Conservation (phyloP, 2,888 invertebrate genomes). For the Rhyacophila evoluta region DNA sequence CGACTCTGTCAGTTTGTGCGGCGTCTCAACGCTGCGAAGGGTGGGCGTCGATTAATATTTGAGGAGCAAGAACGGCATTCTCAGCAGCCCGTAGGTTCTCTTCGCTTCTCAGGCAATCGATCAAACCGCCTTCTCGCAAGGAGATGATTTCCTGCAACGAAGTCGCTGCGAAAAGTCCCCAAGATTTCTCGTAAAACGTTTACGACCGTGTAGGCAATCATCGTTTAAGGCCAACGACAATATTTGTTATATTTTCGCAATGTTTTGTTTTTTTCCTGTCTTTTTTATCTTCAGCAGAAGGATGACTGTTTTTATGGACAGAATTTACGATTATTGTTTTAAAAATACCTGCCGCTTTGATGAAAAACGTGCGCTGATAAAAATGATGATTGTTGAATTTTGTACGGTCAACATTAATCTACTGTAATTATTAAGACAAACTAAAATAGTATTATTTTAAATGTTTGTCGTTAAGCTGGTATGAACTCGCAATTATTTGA, state of each 20-base stretch:
- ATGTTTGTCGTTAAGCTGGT: too few species aligned
- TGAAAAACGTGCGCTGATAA: background rate
- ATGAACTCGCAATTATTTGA: too few species aligned
- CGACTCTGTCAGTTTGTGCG: background rate
- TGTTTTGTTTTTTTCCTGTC: slow-evolving; percentile 26
- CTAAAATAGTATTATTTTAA: too few species aligned
- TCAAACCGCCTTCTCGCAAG: slow-evolving; percentile 25
- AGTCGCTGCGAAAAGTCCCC: background rate
- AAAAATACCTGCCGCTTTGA: slow-evolving; percentile 16
- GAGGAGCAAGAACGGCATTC: slow-evolving; percentile 34
- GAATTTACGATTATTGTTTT: slow-evolving; percentile 16
- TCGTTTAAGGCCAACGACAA: slow-evolving; percentile 19
- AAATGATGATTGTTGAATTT: background rate
- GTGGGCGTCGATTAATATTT: slow-evolving; percentile 50
- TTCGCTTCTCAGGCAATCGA: slow-evolving; percentile 5
- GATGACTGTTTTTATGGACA: background rate
- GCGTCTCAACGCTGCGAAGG: background rate
- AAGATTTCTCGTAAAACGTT: slow-evolving; percentile 30
- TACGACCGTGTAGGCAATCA: slow-evolving; percentile 29
- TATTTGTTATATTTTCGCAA: slow-evolving; percentile 8
- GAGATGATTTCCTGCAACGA: slow-evolving; percentile 23
- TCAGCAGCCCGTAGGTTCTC: slow-evolving; percentile 25
- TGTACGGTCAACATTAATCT: too few species aligned
- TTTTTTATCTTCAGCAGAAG: slow-evolving; percentile 17
- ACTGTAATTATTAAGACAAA: too few species aligned